A percentile compares a stretch with the other conserved stretches of the same genome.
phyloP scores from a whole-genome alignment of 2,113 vertebrate species.

The Eretmochelys imbricata region DNA sequence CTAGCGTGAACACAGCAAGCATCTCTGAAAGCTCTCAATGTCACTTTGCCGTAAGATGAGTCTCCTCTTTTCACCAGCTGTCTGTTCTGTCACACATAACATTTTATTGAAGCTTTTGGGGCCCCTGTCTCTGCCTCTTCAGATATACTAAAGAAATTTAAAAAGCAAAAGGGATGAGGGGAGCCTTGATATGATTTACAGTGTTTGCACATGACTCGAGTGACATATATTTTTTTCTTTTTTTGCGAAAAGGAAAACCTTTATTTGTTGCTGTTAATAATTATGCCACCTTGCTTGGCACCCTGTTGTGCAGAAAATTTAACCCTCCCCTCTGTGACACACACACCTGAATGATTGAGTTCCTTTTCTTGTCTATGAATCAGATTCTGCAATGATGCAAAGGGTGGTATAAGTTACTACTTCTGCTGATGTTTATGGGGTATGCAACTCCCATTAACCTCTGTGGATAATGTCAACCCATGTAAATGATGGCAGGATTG shows the following conservation, averaged over 20 bases:
- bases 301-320: background rate
- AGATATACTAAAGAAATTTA: constrained; percentile 23
- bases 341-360: background rate
- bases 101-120: constrained; percentile 57
- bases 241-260: constrained; percentile 11
- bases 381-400: background rate
- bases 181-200: constrained; percentile 12
- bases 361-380: background rate
- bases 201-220: background rate
- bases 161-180: background rate
- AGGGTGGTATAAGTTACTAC: background rate
- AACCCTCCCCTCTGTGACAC: background rate
- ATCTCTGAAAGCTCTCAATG: constrained; percentile 34
- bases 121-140: background rate
- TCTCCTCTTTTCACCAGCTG: constrained; percentile 5
- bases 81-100: constrained; percentile 32
- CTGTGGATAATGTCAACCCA: background rate
- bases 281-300: background rate
- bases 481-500: background rate
- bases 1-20: constrained; percentile 5
- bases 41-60: constrained; percentile 42
- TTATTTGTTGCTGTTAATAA: background rate
- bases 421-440: background rate
- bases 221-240: background rate
- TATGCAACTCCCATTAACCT: background rate